These are phyloP conservation scores for Fulica atra DNA, from an alignment of 2,113 vertebrate species.

Conservation along the genomic window DNA sequence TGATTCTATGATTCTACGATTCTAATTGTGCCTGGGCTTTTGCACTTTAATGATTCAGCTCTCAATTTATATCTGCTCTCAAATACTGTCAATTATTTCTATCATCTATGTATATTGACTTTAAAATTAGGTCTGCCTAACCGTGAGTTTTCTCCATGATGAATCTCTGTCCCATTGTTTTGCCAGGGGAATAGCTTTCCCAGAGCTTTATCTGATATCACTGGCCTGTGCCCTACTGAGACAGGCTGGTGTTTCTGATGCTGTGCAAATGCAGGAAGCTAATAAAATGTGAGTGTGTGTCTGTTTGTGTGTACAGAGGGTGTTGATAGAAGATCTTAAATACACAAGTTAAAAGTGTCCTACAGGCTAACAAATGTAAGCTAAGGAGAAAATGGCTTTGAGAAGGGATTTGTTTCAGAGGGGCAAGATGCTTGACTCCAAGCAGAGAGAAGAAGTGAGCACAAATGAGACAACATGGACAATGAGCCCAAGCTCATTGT, in stretches of 20 bases:
- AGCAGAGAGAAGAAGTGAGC: neutral
- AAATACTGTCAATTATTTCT: neutral
- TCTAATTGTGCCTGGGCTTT: neutral
- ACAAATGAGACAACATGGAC: neutral
- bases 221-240: neutral
- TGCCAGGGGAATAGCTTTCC: neutral
- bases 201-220: neutral
- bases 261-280: neutral
- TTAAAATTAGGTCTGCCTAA: fast-evolving
- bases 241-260: neutral
- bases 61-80: neutral
- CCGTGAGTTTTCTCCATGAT: neutral
- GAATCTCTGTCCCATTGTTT: neutral
- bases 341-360: neutral
- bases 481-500: neutral
- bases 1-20: no score
- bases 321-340: neutral
- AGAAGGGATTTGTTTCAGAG: neutral
- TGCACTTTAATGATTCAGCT: neutral
- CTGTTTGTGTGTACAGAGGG: no score
- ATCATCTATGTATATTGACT: neutral
- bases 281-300: neutral
- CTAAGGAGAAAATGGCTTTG: neutral
- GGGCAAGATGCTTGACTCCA: neutral
- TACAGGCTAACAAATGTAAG: neutral